Base-by-base conservation (phyloP, 2,797 vertebrate genomes). In the Sebastes itinus region DNA sequence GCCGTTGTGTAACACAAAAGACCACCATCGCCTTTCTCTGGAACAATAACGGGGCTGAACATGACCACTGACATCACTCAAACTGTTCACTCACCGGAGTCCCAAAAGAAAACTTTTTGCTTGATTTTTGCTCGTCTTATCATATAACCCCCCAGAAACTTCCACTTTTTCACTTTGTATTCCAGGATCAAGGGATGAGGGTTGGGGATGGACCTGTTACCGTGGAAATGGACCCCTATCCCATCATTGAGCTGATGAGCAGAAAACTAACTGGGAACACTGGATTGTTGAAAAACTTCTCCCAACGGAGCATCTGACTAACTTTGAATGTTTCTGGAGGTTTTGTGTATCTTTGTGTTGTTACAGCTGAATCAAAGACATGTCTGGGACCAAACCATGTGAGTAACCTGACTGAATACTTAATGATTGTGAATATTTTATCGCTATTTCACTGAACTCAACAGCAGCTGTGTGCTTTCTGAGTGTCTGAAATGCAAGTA, bases 311-410 rank as follows among this genome's bases (percentile, higher is more conserved):
- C 52, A 2, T 72, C 62, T 71, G 88, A 82, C 55, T 12, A 35
- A 42, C 55, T 61, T 74, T 89, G 78, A 30, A 87, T 90, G 89
- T 85, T 58, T 56, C 56, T 38, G 67, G 59, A 75, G 69, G 30
- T 2, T 65, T 67, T 68, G 65, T 69, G 67, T 65, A n/a, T 82
- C 56, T 78, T 52, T 54, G 67, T 73, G 75, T 52, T 38, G 33
- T 82, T 55, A 58, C 33, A 30, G 7, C 55, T 86, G 38, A 90
- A 85, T 81, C 69, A 75, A 11, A 82, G 75, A 81, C 55, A 95
- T 95, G 95, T 93, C 90, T 65, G 78, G 46, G 62, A 85, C 81
- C 60, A 84, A 90, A 81, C 66, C 77, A 73, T 10, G 94, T 95
- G 88, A 94, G 94, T 91, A 83, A 55, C 14, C 38, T 12, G 18